Base-by-base conservation (phyloP, 2,113 vertebrate genomes). In the Rhipidura dahli region DNA sequence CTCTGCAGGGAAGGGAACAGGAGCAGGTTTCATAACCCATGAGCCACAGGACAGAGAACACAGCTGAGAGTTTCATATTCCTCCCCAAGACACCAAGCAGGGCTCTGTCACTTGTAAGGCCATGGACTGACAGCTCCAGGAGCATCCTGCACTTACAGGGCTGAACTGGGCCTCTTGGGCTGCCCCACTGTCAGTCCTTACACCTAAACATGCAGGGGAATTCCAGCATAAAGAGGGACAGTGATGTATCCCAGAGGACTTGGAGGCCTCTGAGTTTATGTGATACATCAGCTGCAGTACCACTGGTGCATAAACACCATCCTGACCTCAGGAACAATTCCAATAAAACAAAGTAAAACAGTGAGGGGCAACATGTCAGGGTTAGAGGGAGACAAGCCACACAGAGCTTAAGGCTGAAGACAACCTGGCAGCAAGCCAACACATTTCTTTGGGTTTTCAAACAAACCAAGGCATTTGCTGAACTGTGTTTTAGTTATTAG, bases 1-100 rank as follows among this genome's bases (percentile, higher is more conserved):
- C 99, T 99, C 99, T 99, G 91, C 49, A 82, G 15, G 94, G 94
- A 73, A n/a, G 13, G 40, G 40, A 94, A 76, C 15, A 85, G 1
- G 3, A 79, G 92, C 61, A 95, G 50, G 31, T 92, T 85, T 60
- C 71, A 89, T 7, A 57, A 73, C 4, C 39, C 59, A 31, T 64
- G 2, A 80, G 35, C 17, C 85, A 63, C 83, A 82, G 63, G 37
- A 66, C n/a, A 84, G 21, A 89, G 57, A 61, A 35, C 27, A 91
- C 21, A 76, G 87, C 82, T 80, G 3, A 95, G 82, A 28, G 79
- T 21, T 96, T n/a, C 22, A 7, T 13, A 1, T 23, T 54, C 68
- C 78, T 59, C 85, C 81, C 50, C 68, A 28, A 49, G 70, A 64
- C 39, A 84, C 17, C 61, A 44, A 83, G 91, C 91, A 91, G 70